Evolutionary conservation across 2,888 invertebrate species (phyloP).

Genomic region (Anodontia alba): DNA sequence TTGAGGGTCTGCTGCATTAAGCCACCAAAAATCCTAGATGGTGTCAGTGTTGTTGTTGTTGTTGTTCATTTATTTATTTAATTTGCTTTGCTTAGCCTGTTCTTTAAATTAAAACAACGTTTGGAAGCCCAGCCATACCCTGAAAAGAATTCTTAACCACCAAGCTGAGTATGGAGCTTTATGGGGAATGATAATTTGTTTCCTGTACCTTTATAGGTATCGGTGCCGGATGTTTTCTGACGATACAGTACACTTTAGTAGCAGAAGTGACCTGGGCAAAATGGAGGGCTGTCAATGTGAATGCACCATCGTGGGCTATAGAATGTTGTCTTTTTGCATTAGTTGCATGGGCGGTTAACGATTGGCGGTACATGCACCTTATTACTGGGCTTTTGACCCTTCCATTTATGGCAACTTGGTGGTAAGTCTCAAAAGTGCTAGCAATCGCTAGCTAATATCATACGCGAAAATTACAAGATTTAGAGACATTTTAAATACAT

Average conservation of each 20-base stretch:
- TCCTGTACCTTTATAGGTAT: constrained; percentile 48
- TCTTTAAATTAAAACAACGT: no score
- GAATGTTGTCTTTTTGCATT: constrained; percentile 54
- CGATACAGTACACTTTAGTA: constrained; percentile 61
- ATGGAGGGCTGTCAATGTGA: constrained; percentile 60
- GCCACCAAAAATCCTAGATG: no score
- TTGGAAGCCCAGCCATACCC: no score
- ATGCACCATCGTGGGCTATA: constrained; percentile 64
- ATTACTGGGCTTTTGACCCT: constrained; percentile 45
- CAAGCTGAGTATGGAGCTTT: no score
- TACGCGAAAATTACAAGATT: no score
- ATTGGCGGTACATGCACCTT: constrained; percentile 65
- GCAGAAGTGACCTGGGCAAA: constrained; percentile 63
- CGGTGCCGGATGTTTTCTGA: constrained; percentile 60
- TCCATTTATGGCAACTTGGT: constrained; percentile 59
- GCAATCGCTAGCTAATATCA: neutral
- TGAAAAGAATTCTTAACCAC: no score
- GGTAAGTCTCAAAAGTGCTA: constrained; percentile 58
- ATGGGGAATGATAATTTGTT: no score
- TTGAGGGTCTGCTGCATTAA: no score
- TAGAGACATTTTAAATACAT: no score
- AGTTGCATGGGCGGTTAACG: constrained; percentile 51
- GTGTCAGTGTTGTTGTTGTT: no score
- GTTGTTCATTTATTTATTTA: no score
- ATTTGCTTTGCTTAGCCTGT: no score